Base-by-base conservation (phyloP, 2,888 invertebrate species). In the Tenthredo livida region DNA sequence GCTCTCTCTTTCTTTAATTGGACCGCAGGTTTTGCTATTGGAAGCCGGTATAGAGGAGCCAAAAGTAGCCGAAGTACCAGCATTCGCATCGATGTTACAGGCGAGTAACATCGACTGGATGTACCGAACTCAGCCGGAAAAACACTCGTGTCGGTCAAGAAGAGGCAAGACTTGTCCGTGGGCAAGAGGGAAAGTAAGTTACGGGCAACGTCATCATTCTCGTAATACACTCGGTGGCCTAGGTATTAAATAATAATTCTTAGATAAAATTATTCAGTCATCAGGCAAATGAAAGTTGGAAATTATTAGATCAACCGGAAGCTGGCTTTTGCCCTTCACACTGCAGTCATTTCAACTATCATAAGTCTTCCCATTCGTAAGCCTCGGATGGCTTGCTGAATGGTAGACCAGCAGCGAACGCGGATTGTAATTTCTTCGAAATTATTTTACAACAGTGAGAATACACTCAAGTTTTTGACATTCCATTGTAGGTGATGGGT, bases 31-130 rank as follows among this genome's bases (percentile, higher is more conserved):
- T 12, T 93, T 96, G 0, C 93, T 96, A 0, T 90, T 96, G 82
- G 96, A 96, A 94, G 96, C 96, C 0, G 96, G 96, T 0, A 94
- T 94, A 5, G 96, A 96, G 90, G 96, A 96, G 90, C 96, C 96
- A 0, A 94, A 95, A 58, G 94, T 95, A 0, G 95, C 96, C 0
- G 96, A 95, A 67, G 95, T 96, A 0, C 96, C 96, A 7, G 94
- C 95, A 0, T 94, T 96, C 17, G 95, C 96, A 0, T 95, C 96
- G 10, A 93, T 92, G 88, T 83, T 91, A 25, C 86, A 88, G 37
- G 89, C 86, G 1, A 92, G 91, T 67, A 91, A 94, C 89, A 95
- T 97, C 47, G 97, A 97, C 90, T 97, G 97, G 97, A 94, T 94
- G 88, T 97, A 96, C 91, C 93, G 95, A 80, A 96, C 96, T 0